Evolutionary conservation across 64 coral and sea anemone species (phyloP), one percentile per base, ranked within the genome.

Genomic region (Orbicella faveolata): DNA sequence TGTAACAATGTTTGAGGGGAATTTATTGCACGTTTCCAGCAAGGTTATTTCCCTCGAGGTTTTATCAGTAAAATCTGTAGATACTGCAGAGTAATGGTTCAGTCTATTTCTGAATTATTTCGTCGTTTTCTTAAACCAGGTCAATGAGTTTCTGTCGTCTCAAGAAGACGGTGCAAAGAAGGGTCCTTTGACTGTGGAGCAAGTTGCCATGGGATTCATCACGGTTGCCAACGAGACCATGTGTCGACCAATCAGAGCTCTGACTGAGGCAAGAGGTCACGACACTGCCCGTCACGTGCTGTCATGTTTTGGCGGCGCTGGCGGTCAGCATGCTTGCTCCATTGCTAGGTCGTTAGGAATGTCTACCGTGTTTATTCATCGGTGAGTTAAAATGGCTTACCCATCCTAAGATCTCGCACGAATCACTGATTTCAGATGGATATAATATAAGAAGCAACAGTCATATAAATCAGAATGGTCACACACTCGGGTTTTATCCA

Each of bases 191-290:
- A 79, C 91, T 21, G 89, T 99, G 21, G 88, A 91, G 74, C 84
- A 95, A 62, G 75, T 99, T 61, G 97, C 97, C 4, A 95, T 99
- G 91, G 97, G 97, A 4, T 99, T 99, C 20, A 90, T 99, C 37
- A 77, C 92, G 21, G 97, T 99, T 62, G 97, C 97, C n/a, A 99
- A 99, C 69, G 97, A 99, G 79, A 93, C 86, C 48, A 99, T 99
- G 97, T 99, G 97, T 76, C 94, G 97, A 89, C 97, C 97, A 92
- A 99, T 99, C 91, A 95, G 97, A 92, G 93, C 94, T 1, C 87
- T 99, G 35, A 99, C 97, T 59, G 88, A 99, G 75, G 97, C 97
- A 53, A 87, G 89, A 85, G 97, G 97, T 34, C 94, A 99, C 57
- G 94, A 99, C 86, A 99, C 97, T 4, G 81, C 97, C 30, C 89